Evolutionary conservation across 2,888 invertebrate species (phyloP), one percentile per base, ranked within the genome.

Genomic region (Amorpha juglandis): DNA sequence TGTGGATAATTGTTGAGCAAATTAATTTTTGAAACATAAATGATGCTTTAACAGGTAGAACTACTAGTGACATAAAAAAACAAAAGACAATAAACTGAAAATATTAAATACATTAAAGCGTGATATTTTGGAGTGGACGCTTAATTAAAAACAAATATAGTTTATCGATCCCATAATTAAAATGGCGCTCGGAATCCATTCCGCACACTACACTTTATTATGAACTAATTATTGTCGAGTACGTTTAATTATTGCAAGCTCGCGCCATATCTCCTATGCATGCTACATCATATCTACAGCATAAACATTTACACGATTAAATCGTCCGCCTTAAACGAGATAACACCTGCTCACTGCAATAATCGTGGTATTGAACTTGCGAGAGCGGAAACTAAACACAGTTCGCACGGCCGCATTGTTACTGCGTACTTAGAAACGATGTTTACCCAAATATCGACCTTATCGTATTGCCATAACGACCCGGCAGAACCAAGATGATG

Each of bases 291-390:
- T 70, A 70, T 67, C 68, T 69, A 68, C 63, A 71, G 68, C 53
- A 35, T 35, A 63, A 73, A 72, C 72, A 72, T 70, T 72, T 73
- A 69, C 71, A 69, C 71, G 79, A 82, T 82, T 79, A 77, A 75
- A 78, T 75, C 74, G 62, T 65, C 70, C 67, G 71, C 72, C 72
- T 77, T 75, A 75, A 78, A 72, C 73, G 72, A 67, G 70, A 67
- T 72, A 72, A 69, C 65, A 71, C 76, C 75, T 75, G 72, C 71
- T 78, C 73, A 73, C 71, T 78, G 81, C 82, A 78, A 77, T 82
- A 83, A 84, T 82, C 79, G 83, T 76, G 81, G 81, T 83, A 86
- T 86, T 88, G 84, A 89, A 85, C 84, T 82, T 78, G 75, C 80
- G 81, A 80, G 79, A 85, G 82, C 86, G 86, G 88, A 88, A 88